These are phyloP conservation scores for Bradypodion ventrale DNA, from an alignment of 2,797 vertebrate genomes.

Conservation along the genomic window DNA sequence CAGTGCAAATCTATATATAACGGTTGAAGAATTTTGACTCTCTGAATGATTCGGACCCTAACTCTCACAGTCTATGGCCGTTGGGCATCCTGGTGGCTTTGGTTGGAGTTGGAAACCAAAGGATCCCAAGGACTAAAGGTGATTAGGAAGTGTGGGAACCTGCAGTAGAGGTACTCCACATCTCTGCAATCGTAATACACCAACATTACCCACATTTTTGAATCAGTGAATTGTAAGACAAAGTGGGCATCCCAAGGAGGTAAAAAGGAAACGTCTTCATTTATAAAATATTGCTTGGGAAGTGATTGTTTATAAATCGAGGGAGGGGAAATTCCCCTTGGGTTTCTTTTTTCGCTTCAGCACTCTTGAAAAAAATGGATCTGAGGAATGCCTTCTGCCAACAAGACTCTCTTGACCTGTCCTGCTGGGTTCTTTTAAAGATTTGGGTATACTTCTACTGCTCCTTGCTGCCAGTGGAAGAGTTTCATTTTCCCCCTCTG, in stretches of 20 bases:
- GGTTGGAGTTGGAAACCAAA: too few relatives aligned
- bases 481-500: conserved; percentile 7
- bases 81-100: too few relatives aligned
- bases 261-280: neutral
- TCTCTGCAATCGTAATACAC: neutral
- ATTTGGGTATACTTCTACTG: conserved; percentile 34
- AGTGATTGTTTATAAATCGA: conserved; percentile 16
- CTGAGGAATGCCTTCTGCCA: conserved; percentile 31
- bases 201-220: neutral
- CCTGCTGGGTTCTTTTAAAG: conserved; percentile 35
- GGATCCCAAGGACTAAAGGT: neutral
- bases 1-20: too few relatives aligned
- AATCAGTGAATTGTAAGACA: neutral
- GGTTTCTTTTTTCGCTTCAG: conserved; percentile 2
- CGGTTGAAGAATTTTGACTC: too few relatives aligned
- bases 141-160: neutral
- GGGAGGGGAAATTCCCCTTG: neutral
- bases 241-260: neutral
- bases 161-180: neutral
- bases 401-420: conserved; percentile 28
- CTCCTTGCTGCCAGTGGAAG: conserved; percentile 28
- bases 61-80: too few relatives aligned
- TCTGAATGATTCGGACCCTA: too few relatives aligned
- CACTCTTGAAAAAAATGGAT: neutral
- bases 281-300: conserved; percentile 6